Percentiles rank a stretch among this genome's conserved stretches.
These are phyloP conservation scores for Stenolophus ochropezus DNA, from an alignment of 2,888 invertebrate genomes.

Conservation along the genomic window DNA sequence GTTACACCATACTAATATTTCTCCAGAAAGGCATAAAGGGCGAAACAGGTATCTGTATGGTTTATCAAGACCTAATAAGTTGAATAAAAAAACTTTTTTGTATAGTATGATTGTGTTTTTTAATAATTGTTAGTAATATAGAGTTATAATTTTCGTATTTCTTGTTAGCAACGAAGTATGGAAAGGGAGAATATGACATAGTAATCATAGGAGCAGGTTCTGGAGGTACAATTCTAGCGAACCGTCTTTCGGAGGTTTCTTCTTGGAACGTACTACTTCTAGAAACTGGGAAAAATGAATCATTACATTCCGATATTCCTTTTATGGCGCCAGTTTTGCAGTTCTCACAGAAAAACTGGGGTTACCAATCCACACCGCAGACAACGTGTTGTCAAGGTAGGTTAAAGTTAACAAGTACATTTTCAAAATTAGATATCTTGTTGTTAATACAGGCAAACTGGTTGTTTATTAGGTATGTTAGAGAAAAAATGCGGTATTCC, in stretches of 20 bases:
- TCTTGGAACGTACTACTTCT: slow-evolving; percentile 67
- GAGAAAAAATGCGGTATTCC: slow-evolving; percentile 83
- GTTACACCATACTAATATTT: no score
- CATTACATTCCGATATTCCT: slow-evolving; percentile 68
- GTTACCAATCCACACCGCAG: slow-evolving; percentile 70
- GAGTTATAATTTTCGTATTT: no score
- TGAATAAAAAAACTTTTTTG: no score
- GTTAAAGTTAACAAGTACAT: no score
- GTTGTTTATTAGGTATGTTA: slow-evolving; percentile 75
- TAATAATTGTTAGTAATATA: no score
- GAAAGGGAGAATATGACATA: slow-evolving; percentile 68
- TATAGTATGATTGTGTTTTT: no score
- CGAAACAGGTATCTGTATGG: no score
- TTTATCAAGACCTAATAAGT: no score
- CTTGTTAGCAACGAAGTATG: no score
- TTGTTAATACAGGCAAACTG: no score
- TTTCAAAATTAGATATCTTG: no score
- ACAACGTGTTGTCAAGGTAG: slow-evolving; percentile 65
- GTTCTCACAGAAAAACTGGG: slow-evolving; percentile 71
- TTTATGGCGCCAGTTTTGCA: slow-evolving; percentile 68
- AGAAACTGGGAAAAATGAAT: slow-evolving; percentile 63
- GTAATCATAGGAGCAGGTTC: slow-evolving; percentile 66
- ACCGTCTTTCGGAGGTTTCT: slow-evolving; percentile 68
- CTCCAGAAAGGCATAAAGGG: no score
- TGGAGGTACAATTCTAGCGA: slow-evolving; percentile 71